These are phyloP conservation scores for Drosophila azteca DNA, from an alignment of 1,140 invertebrate genomes.

Conservation along the genomic window DNA sequence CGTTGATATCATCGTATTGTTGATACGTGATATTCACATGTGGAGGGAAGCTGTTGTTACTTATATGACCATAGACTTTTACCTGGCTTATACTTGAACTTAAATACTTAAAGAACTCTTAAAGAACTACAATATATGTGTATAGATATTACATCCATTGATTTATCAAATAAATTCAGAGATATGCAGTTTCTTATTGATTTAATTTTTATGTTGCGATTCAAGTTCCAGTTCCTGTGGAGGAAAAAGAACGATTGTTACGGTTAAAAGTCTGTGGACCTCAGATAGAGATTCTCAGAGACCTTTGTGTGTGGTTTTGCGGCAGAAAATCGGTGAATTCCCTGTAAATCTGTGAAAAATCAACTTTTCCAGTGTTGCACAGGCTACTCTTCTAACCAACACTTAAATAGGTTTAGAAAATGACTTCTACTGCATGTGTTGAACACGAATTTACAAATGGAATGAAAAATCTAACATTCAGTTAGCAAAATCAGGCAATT, in stretches of 20 bases:
- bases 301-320: conserved; percentile 64
- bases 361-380: no score
- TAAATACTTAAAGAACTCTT: conserved; percentile 76
- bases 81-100: conserved; percentile 68
- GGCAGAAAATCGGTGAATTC: conserved; percentile 43
- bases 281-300: conserved; percentile 45
- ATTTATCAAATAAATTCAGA: conserved; percentile 48
- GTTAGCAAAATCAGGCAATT: no score
- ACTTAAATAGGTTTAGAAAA: no score
- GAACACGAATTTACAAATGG: no score
- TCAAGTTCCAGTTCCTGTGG: conserved; percentile 38
- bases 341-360: no score
- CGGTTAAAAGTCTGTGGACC: conserved; percentile 37
- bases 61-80: conserved; percentile 62
- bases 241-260: conserved; percentile 37
- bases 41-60: conserved; percentile 82
- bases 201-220: conserved; percentile 40
- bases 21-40: conserved; percentile 41
- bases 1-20: neutral
- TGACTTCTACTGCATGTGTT: no score
- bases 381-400: no score
- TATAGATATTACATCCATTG: conserved; percentile 26
- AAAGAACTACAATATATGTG: conserved; percentile 7
- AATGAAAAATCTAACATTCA: no score
- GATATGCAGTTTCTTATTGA: conserved; percentile 70